Evolutionary conservation across 2,113 vertebrate species (phyloP), one percentile per base, ranked within the genome.

Genomic region (Romanogobio albipinnatus): DNA sequence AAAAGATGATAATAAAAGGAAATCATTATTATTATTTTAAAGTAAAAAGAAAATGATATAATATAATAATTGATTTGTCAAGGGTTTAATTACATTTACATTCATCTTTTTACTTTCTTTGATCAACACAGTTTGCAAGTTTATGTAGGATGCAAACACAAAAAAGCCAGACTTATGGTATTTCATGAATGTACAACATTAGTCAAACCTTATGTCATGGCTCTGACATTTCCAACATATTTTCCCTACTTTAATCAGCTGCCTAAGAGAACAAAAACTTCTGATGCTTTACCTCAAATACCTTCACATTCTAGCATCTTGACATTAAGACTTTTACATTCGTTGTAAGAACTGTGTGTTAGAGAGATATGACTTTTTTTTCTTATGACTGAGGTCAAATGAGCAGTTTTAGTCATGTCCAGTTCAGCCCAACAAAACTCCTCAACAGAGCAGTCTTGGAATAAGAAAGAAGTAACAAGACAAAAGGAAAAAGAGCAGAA

Each of bases 371-470:
- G n/a, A n/a, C 4, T 24, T 43, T 59, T 43, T 59, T 59, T 11
- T 3, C 22, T 39, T 24, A 9, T 6, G 33, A 15, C 19, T 43
- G 22, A 61, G 76, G 33, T 78, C 76, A 61, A 36, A 56, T 78
- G 11, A 78, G 10, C 56, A 4, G 56, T 78, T 61, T 59, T 39
- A 24, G 56, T 43, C 36, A 1, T 43, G 56, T 43, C 39, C 22
- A 43, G 17, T 78, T 61, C 29, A 61, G 22, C 56, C 22, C 36
- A 24, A 11, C 6, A 43, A 36, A 61, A 24, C 43, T 78, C 22
- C 56, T 78, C 56, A 78, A 43, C 56, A 43, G 56, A 78, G 33
- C 53, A 58, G 75, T 77, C 51, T 77, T 36, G 5, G 29, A 39
- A 39, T 29, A 51, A 14, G 26, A 76, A 56, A 76, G 73, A 53